Evolutionary conservation across 2,113 vertebrate genomes (phyloP).

Genomic region (Motacilla tschutschensis): DNA sequence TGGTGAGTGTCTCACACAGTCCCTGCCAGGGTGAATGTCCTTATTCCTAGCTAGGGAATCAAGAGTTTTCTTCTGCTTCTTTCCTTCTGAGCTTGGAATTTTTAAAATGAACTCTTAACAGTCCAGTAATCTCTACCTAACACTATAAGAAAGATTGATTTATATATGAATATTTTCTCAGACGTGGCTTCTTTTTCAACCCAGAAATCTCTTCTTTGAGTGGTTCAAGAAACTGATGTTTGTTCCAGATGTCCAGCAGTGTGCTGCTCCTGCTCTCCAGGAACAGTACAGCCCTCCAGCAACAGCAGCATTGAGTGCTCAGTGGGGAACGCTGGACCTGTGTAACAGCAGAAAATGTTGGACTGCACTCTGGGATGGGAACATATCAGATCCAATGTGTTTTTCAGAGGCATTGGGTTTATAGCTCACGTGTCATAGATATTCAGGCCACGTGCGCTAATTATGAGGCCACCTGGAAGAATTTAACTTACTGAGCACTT

Average conservation of each 20-base stretch:
- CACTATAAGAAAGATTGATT: background rate
- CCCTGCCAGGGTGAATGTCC: background rate
- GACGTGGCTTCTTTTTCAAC: background rate
- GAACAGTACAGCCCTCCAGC: slow-evolving; percentile 33
- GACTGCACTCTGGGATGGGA: background rate
- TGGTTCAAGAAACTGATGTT: background rate
- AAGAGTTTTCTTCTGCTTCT: background rate
- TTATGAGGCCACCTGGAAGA: background rate
- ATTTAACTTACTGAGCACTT: background rate
- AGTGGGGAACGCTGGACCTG: background rate
- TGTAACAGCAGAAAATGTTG: background rate
- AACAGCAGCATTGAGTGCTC: rapidly evolving
- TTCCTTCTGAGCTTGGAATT: background rate
- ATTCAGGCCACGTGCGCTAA: background rate
- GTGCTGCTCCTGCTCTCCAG: background rate
- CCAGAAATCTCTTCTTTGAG: background rate
- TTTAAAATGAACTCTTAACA: background rate
- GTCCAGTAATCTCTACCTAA: background rate
- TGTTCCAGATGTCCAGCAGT: background rate
- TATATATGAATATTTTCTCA: background rate
- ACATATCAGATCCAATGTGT: background rate
- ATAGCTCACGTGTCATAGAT: background rate
- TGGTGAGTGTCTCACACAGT: background rate
- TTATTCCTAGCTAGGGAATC: background rate
- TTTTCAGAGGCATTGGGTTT: rapidly evolving